Evolutionary conservation across 2,113 vertebrate genomes (phyloP).

Genomic region (Sprattus sprattus): DNA sequence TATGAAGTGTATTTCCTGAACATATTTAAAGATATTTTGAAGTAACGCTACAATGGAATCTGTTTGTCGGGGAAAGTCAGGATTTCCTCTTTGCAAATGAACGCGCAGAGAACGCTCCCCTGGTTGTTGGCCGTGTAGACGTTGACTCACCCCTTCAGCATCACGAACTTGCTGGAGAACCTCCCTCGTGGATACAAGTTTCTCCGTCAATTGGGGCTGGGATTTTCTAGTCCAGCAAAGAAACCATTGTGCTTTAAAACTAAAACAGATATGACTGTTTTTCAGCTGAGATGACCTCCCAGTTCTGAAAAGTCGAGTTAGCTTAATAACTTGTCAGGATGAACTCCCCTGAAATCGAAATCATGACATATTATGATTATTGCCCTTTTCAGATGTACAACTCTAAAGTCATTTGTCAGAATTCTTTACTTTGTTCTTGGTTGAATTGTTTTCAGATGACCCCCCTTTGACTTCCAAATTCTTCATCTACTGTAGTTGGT

Average conservation of each 20-base stretch:
- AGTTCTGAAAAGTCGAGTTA: not conserved
- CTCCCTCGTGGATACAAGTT: slow-evolving; percentile 9
- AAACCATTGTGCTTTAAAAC: not conserved
- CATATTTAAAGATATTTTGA: not conserved
- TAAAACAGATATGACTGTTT: not conserved
- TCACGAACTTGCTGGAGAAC: not conserved
- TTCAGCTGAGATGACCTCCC: not conserved
- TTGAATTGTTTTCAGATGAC: no score
- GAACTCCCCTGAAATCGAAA: not conserved
- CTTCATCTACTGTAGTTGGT: no score
- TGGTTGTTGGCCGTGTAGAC: not conserved
- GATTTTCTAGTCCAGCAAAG: not conserved
- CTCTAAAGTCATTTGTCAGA: no score
- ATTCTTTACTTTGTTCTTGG: no score
- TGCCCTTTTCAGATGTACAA: no score
- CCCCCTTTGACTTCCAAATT: no score
- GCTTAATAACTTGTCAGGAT: no score
- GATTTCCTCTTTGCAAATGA: slow-evolving; percentile 20
- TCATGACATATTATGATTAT: no score
- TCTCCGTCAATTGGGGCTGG: not conserved
- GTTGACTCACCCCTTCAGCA: slow-evolving; percentile 34
- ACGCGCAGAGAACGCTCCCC: not conserved
- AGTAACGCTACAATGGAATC: not conserved
- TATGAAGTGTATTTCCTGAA: not conserved
- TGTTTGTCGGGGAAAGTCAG: not conserved